Evolutionary conservation across 2,797 vertebrate species (phyloP).

Genomic region (Clarias laeviceps): DNA sequence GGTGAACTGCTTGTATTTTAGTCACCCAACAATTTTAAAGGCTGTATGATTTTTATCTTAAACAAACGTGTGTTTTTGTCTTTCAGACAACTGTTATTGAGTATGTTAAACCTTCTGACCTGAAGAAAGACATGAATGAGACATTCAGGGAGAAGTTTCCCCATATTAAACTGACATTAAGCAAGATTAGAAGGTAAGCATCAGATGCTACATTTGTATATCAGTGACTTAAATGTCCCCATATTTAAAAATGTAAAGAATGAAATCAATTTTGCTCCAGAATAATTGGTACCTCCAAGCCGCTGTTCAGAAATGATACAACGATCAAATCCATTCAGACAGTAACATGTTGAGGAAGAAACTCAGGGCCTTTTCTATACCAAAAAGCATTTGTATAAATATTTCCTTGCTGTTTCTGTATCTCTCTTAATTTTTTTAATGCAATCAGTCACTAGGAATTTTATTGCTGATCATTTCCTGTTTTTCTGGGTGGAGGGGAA

Average conservation of each 20-base stretch:
- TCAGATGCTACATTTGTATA: background rate
- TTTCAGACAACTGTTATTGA: conserved; percentile 95
- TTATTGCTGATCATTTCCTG: background rate
- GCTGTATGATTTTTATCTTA: background rate
- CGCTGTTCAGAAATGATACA: background rate
- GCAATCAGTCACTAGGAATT: background rate
- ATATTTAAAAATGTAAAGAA: background rate
- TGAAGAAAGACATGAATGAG: conserved; percentile 99
- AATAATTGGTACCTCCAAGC: conserved; percentile 4
- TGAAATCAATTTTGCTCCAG: background rate
- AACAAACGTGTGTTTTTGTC: conserved; percentile 37
- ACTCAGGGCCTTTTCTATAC: background rate
- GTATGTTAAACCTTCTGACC: conserved; percentile 94
- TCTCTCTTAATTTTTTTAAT: background rate
- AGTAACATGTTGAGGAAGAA: background rate
- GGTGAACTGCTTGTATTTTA: conserved; percentile 1
- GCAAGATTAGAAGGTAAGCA: conserved; percentile 94
- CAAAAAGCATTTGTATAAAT: background rate
- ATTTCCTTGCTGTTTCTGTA: background rate
- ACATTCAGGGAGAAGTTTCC: conserved; percentile 96
- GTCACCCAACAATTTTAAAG: background rate
- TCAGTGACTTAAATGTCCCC: background rate
- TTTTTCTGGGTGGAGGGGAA: background rate
- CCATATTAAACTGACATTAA: conserved; percentile 92
- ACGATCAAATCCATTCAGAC: background rate